phyloP scores from a whole-genome alignment of 2,888 invertebrate species.

The Drosophila infuscata region DNA sequence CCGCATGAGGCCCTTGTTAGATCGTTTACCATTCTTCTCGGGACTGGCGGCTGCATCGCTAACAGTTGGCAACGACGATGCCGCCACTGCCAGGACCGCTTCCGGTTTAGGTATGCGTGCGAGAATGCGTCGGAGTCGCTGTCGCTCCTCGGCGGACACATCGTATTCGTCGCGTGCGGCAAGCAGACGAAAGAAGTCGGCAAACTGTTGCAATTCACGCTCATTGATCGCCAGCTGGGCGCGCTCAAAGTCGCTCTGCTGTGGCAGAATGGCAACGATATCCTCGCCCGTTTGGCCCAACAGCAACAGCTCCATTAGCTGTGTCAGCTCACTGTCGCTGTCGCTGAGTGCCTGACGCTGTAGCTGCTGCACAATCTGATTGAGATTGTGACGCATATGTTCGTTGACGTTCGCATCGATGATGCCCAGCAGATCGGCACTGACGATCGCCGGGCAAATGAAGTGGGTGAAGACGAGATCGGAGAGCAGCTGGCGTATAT shows the following conservation, averaged over 20 bases:
- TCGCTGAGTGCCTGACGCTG: slow-evolving; percentile 95
- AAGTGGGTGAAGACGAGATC: slow-evolving; percentile 97
- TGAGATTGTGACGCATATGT: slow-evolving; percentile 94
- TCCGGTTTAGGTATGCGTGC: slow-evolving; percentile 84
- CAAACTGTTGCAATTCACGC: slow-evolving; percentile 88
- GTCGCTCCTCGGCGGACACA: slow-evolving; percentile 84
- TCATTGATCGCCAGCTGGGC: slow-evolving; percentile 90
- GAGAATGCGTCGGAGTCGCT: slow-evolving; percentile 85
- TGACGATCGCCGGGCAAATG: slow-evolving; percentile 98
- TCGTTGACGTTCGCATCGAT: slow-evolving; percentile 96
- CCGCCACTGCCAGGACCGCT: background rate
- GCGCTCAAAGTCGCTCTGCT: slow-evolving; percentile 87
- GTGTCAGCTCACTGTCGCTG: slow-evolving; percentile 90
- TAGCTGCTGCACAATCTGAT: slow-evolving; percentile 96
- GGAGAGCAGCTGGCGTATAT: slow-evolving; percentile 90
- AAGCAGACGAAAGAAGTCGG: slow-evolving; percentile 86
- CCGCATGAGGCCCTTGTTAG: slow-evolving; percentile 81
- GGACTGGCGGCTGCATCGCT: slow-evolving; percentile 2
- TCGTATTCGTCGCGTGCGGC: slow-evolving; percentile 81
- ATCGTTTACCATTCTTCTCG: slow-evolving; percentile 61
- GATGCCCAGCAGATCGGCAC: slow-evolving; percentile 97
- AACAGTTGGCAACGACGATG: background rate
- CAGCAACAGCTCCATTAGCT: slow-evolving; percentile 90
- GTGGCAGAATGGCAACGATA: slow-evolving; percentile 84
- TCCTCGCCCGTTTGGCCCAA: slow-evolving; percentile 85